phyloP scores from a whole-genome alignment of 2,888 invertebrate genomes.

The Noctua janthina region DNA sequence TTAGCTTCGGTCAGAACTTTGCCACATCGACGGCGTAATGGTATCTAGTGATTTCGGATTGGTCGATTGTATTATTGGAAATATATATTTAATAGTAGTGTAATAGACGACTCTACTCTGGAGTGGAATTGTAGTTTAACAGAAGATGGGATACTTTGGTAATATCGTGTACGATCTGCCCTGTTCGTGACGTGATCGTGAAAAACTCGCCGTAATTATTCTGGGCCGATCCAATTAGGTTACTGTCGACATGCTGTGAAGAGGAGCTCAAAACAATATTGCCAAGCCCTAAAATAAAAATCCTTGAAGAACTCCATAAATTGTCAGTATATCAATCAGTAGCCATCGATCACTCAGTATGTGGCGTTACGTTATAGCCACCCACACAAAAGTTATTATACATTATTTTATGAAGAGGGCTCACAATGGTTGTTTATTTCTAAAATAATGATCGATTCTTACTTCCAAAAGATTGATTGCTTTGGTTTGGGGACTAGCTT shows the following conservation, averaged over 20 bases:
- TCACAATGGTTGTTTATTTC: constrained; percentile 45
- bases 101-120: not conserved
- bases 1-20: not conserved
- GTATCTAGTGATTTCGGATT: not conserved
- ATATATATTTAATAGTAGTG: too few species aligned
- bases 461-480: constrained; percentile 54
- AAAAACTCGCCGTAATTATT: not conserved
- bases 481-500: constrained; percentile 25
- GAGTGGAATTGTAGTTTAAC: not conserved
- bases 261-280: not conserved
- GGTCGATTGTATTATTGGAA: too few species aligned
- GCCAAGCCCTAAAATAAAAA: not conserved
- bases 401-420: constrained; percentile 53
- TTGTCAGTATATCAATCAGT: constrained; percentile 35
- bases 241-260: not conserved
- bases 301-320: constrained; percentile 19
- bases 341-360: constrained; percentile 54
- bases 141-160: not conserved
- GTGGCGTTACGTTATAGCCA: constrained; percentile 21
- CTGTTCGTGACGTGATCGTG: not conserved
- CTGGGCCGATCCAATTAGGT: not conserved
- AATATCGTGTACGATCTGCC: not conserved
- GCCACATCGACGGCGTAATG: not conserved
- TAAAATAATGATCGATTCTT: constrained; percentile 64
- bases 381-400: constrained; percentile 50